Percentiles rank a stretch among this genome's conserved stretches.
phyloP scores from a whole-genome alignment of 2,888 invertebrate species.

The Adelphocoris suturalis region DNA sequence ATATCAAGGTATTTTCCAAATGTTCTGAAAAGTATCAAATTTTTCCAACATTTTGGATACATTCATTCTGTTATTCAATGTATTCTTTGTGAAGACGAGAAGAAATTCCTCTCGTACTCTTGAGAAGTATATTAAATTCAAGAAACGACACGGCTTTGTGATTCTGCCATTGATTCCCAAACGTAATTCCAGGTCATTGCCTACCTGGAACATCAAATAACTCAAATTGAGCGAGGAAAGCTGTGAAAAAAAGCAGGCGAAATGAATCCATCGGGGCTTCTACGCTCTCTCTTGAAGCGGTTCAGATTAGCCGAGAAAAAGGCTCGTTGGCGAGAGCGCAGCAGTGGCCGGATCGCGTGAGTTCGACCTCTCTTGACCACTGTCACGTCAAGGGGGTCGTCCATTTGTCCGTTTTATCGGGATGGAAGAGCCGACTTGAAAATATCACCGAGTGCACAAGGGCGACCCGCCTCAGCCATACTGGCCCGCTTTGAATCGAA shows the following conservation, averaged over 20 bases:
- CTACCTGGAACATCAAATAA: too few species aligned
- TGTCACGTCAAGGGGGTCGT: conserved; percentile 61
- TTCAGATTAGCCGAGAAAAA: conserved; percentile 6
- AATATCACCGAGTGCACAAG: conserved; percentile 25
- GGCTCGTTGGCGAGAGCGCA: neutral
- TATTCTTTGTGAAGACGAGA: too few species aligned
- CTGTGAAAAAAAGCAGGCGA: neutral
- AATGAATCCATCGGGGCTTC: conserved; percentile 38
- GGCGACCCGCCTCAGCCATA: neutral
- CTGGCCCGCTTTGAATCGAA: neutral
- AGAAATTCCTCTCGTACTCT: too few species aligned
- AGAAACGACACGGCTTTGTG: too few species aligned
- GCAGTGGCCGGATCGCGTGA: conserved; percentile 33
- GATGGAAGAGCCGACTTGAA: conserved; percentile 9
- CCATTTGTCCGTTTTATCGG: conserved; percentile 56
- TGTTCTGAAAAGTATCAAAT: too few species aligned
- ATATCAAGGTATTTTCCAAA: too few species aligned
- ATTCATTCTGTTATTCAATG: too few species aligned
- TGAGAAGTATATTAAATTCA: too few species aligned
- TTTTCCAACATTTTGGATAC: too few species aligned
- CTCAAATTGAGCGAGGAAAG: neutral
- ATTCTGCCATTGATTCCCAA: too few species aligned
- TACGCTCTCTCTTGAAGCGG: neutral
- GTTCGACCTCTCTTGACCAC: conserved; percentile 31
- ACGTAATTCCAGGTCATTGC: too few species aligned